Evolutionary conservation across 35 echinoderm and acorn worm species (phyloP).

Genomic region (Lytechinus pictus): DNA sequence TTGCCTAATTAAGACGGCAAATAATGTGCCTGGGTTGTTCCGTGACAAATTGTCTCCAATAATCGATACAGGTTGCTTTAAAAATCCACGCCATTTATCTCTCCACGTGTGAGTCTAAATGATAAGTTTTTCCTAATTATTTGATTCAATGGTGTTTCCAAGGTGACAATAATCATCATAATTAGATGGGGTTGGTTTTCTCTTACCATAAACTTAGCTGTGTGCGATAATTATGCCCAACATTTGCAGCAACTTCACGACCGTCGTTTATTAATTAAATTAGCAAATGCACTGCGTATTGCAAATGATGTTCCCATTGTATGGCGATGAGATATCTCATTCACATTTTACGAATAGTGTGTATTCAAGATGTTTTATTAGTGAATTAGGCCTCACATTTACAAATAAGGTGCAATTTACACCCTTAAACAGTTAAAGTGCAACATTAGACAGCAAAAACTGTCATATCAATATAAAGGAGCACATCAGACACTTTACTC

Average conservation of each 20-base stretch:
- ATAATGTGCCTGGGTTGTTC: background rate
- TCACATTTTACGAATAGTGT: too few species aligned
- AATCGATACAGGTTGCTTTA: background rate
- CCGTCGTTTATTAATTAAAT: too few species aligned
- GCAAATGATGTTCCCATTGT: too few species aligned
- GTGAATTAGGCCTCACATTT: too few species aligned
- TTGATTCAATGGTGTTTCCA: background rate
- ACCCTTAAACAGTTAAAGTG: too few species aligned
- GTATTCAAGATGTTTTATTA: too few species aligned
- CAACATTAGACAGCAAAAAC: too few species aligned
- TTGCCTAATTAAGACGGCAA: background rate
- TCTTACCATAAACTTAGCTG: background rate
- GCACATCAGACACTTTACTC: too few species aligned
- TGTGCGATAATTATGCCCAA: background rate
- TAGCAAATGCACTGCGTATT: too few species aligned
- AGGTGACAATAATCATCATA: background rate
- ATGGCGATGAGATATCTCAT: too few species aligned
- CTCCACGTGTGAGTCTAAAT: background rate
- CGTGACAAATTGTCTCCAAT: background rate
- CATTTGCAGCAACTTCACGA: background rate
- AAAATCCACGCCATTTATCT: background rate
- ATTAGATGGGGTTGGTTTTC: background rate
- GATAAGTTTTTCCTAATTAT: background rate
- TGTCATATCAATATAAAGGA: too few species aligned
- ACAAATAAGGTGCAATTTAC: too few species aligned